Evolutionary conservation across 1,140 invertebrate species (phyloP), one percentile per base, ranked within the genome.

Genomic region (Stenopsyche tienmushanensis): DNA sequence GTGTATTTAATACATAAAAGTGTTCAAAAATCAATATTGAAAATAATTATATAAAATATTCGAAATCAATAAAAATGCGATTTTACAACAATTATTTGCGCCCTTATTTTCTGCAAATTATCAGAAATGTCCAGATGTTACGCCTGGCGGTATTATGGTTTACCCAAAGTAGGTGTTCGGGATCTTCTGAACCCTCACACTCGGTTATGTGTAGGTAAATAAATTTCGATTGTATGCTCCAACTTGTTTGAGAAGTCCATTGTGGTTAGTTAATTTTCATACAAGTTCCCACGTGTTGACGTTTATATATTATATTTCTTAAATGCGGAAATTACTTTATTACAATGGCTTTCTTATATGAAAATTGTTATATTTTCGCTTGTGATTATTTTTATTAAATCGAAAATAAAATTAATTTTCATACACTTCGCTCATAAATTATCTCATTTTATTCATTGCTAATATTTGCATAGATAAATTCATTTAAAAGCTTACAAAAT

Each of bases 151-250:
- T 34, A 39, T 17, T 58, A 18, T 18, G 15, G 26, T 41, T 41
- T 10, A 58, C 54, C 54, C n/a, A 58, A 58, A 39, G 41, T 58
- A 58, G 54, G 26, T 17, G 25, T 39, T 58, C 20, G 29, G 29
- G 29, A 42, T 58, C 53, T 55, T 29, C 26, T 39, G 47, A 18
- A 21, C 15, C 15, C 15, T 21, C 17, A 5, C 47, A 21, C 17
- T 58, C 20, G 34, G 54, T 58, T 34, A 20, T 52, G 25, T 25
- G 49, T 52, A 52, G 49, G 25, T 58, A 39, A 58, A 39, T 58
- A 39, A 58, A 58, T 58, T 58, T 58, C 47, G 26, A 34, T 17
- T 52, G 20, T 20, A 58, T n/a, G 26, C 23, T 54, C 21, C 13
- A 25, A 20, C 17, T 10, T 15, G 7, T 54, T 54, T 25, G 23